These are phyloP conservation scores for Dermochelys coriacea DNA, from an alignment of 2,797 vertebrate species.

Conservation along the genomic window DNA sequence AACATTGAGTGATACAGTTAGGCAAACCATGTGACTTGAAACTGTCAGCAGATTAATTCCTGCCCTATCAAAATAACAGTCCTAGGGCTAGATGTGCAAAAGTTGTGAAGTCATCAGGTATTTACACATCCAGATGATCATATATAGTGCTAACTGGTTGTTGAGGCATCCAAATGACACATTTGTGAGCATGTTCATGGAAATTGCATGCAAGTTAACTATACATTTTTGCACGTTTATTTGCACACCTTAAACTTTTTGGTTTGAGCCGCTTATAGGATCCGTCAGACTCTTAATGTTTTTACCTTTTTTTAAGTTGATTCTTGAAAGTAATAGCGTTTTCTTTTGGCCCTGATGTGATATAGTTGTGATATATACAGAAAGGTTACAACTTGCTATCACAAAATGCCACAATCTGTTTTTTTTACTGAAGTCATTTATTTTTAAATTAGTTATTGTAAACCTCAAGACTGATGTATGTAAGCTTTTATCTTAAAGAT, in stretches of 20 bases:
- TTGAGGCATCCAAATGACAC: not conserved
- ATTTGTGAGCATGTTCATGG: not conserved
- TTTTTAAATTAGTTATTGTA: not conserved
- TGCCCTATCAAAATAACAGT: not conserved
- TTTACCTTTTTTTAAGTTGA: not conserved
- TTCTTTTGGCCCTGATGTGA: not conserved
- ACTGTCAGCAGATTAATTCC: not conserved
- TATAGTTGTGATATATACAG: not conserved
- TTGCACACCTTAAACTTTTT: not conserved
- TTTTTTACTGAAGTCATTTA: not conserved
- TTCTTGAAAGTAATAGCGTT: not conserved
- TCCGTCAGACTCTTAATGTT: not conserved
- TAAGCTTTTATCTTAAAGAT: conserved; percentile 13
- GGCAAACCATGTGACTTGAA: not conserved
- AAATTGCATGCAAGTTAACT: not conserved
- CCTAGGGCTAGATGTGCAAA: not conserved
- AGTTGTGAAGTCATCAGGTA: not conserved
- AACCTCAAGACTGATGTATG: not conserved
- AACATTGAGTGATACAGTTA: not conserved
- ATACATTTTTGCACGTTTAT: not conserved
- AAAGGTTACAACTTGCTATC: not conserved
- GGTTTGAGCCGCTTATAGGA: not conserved
- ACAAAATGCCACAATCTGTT: not conserved
- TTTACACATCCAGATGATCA: not conserved
- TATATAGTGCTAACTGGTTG: not conserved